Evolutionary conservation across 2,797 vertebrate genomes (phyloP), one percentile per base, ranked within the genome.

Genomic region (Melanotaenia parkinsoni): DNA sequence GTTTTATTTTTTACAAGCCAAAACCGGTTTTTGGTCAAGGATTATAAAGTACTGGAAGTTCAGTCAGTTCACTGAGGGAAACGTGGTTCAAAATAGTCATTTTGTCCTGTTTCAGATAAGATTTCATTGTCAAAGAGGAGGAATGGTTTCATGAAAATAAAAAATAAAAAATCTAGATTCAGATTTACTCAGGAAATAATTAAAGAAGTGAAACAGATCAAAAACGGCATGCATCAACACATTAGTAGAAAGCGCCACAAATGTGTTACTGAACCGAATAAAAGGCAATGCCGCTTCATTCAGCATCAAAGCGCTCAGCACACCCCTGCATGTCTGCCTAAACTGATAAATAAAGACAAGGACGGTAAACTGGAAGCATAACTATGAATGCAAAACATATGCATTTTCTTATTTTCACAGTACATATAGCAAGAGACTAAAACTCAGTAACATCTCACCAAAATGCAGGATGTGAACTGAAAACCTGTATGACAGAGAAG

Each of bases 271-370:
- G 5, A 63, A 43, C 13, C 11, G 45, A 77, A 85, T 84, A 71
- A 89, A 84, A 87, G 72, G 80, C 68, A 58, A 63, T 8, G 16
- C 56, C 14, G 47, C 81, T 74, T 79, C 66, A 67, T 73, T 80
- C 45, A 83, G 71, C 84, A 87, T 89, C 83, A 91, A 90, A 90
- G 83, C 69, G 54, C 67, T 67, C 67, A 82, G 63, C 20, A 63
- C 38, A 79, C 81, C 87, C 80, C 85, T 89, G 82, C 62, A 33
- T 13, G 9, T 70, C 47, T 53, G 45, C 24, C 37, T 68, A 51
- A 18, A 67, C 26, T 38, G 62, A 77, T 58, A 47, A 56, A 61
- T 30, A 18, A 63, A 60, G 18, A 61, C 72, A 37, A 28, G 16
- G 26, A 60, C 37, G 7, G 47, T 32, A 24, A 3, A 57, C 16